Evolutionary conservation across 2,113 vertebrate species (phyloP).

Genomic region (Lagopus muta): DNA sequence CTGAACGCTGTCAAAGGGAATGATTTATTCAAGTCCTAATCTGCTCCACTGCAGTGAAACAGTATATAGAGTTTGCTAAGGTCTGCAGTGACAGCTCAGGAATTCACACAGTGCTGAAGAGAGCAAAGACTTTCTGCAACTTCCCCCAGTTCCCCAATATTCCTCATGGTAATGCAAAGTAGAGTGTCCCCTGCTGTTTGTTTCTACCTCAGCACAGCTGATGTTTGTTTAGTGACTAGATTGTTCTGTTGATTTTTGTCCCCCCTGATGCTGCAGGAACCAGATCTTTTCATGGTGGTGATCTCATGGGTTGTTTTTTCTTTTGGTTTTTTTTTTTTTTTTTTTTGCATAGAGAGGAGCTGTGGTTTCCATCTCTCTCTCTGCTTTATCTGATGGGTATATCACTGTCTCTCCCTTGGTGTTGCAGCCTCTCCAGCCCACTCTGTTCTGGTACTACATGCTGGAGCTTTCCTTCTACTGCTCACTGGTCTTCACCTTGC

Average conservation of each 20-base stretch:
- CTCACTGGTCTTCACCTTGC: slow-evolving; percentile 87
- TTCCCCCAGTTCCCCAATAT: background rate
- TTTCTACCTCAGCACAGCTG: background rate
- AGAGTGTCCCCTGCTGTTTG: background rate
- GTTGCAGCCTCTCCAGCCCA: slow-evolving; percentile 79
- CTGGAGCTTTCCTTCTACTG: slow-evolving; percentile 90
- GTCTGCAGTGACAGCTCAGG: background rate
- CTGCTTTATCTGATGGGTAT: background rate
- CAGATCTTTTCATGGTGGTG: background rate
- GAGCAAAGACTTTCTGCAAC: background rate
- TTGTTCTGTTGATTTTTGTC: background rate
- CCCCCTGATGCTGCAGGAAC: background rate
- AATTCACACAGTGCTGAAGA: background rate
- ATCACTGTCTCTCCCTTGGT: background rate
- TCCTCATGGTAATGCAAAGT: background rate
- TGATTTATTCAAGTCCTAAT: background rate
- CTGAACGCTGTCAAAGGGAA: background rate
- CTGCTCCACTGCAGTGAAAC: background rate
- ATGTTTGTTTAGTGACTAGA: background rate
- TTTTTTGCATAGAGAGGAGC: background rate
- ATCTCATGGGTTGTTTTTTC: background rate
- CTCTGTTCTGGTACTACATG: slow-evolving; percentile 90
- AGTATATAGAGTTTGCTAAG: background rate
- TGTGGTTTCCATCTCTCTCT: background rate
- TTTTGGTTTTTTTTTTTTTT: too few species aligned